phyloP scores from a whole-genome alignment of 1,140 invertebrate species.

The Galendromus occidentalis region DNA sequence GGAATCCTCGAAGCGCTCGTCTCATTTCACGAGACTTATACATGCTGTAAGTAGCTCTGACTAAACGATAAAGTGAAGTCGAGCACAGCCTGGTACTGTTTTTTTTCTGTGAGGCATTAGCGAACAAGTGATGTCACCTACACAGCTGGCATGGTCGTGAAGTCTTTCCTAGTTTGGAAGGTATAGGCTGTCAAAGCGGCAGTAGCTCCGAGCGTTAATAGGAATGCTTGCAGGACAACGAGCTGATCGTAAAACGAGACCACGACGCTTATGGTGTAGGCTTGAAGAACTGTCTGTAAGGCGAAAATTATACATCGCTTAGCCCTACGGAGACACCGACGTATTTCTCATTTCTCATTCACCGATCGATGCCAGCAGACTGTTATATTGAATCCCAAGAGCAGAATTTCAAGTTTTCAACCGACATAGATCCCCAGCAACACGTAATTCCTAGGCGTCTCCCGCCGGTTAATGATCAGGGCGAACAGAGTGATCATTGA shows the following conservation, averaged over 20 bases:
- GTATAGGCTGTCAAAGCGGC: slow-evolving; percentile 49
- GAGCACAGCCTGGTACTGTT: no score
- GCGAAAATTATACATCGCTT: neutral
- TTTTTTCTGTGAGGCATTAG: no score
- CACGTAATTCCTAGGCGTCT: slow-evolving; percentile 28
- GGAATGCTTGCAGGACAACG: slow-evolving; percentile 50
- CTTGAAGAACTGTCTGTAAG: slow-evolving; percentile 10
- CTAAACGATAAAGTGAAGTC: no score
- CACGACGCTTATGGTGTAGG: slow-evolving; percentile 4
- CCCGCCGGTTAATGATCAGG: slow-evolving; percentile 26
- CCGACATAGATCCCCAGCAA: slow-evolving; percentile 28
- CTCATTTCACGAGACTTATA: no score
- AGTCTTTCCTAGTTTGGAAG: slow-evolving; percentile 58
- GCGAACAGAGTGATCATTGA: slow-evolving; percentile 26
- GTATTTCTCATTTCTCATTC: neutral
- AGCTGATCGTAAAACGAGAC: slow-evolving; percentile 48
- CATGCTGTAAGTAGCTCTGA: no score
- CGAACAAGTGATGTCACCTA: slow-evolving; percentile 33
- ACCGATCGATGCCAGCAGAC: no score
- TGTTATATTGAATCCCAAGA: no score
- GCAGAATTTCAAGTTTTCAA: slow-evolving; percentile 14
- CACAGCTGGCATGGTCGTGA: slow-evolving; percentile 49
- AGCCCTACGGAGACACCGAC: neutral
- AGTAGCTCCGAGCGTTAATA: slow-evolving; percentile 48
- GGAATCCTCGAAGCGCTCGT: no score